Evolutionary conservation across 2,113 vertebrate species (phyloP), one percentile per base, ranked within the genome.

Genomic region (Pygoscelis adeliae): DNA sequence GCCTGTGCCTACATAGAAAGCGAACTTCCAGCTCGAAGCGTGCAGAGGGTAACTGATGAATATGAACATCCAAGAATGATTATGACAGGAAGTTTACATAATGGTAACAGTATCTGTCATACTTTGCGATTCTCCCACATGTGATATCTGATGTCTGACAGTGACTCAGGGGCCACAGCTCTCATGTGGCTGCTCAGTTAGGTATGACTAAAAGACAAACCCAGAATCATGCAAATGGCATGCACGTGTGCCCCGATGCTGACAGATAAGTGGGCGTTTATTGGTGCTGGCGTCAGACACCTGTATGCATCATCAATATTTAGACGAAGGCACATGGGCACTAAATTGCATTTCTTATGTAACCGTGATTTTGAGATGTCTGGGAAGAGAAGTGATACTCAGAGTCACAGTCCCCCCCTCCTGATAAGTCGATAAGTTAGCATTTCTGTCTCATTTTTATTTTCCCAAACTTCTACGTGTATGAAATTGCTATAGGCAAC

Each of bases 91-190:
- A 95, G 97, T 96, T 95, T 95, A 91, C 93, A 76, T 83, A 85
- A 77, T 87, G 53, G 84, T 80, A 94, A 73, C 94, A 94, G 93
- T 78, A 89, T 95, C 93, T 96, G 93, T 95, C 84, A 85, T 58
- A 30, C 73, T 65, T 72, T 91, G 96, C 90, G 73, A 87, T 97
- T 98, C 95, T 97, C 97, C 96, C 89, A 86, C 91, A 95, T 78
- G 74, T 91, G 87, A 93, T 83, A 93, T 59, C 71, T 91, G 95
- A 94, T 78, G 93, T 88, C 69, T 94, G 96, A 85, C 77, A 77
- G 90, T 94, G 94, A 95, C 90, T 96, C 96, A 94, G 1, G 36
- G 83, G 83, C 96, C 66, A 20, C 1, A 67, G 93, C 70, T 90
- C 74, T 95, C 95, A 11, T 67, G 77, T 83, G 82, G 93, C 86